These are phyloP conservation scores for Alectoris magna DNA, from an alignment of 2,797 vertebrate species.

Conservation along the genomic window DNA sequence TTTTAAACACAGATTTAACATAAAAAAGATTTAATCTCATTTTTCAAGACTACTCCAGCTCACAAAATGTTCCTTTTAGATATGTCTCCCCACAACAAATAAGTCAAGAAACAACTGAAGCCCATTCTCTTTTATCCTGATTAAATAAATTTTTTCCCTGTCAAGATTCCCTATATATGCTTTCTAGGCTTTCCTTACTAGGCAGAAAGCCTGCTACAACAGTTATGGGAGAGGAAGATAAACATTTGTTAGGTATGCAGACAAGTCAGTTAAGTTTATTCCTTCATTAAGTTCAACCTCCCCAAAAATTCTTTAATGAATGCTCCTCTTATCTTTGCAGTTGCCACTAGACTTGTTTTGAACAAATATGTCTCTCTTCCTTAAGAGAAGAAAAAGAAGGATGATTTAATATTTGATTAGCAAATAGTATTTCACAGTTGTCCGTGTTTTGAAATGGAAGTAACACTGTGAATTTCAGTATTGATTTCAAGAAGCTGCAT, in stretches of 20 bases:
- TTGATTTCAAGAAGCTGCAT: slow-evolving; percentile 13
- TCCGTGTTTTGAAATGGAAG: not conserved
- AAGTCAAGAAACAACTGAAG: not conserved
- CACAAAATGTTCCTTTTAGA: not conserved
- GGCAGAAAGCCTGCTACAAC: not conserved
- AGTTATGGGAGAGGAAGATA: not conserved
- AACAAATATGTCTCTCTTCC: not conserved
- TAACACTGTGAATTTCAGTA: not conserved
- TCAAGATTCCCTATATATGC: not conserved
- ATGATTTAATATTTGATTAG: not conserved
- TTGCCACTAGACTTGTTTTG: slow-evolving; percentile 3
- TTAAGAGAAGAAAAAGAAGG: not conserved
- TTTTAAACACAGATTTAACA: not conserved
- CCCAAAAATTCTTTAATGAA: not conserved
- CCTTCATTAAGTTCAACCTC: not conserved
- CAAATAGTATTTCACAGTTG: not conserved
- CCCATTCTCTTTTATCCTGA: not conserved
- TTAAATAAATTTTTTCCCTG: not conserved
- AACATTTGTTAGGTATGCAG: not conserved
- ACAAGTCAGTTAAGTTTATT: not conserved
- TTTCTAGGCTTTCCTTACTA: not conserved
- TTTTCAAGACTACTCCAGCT: not conserved
- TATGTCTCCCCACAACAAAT: not conserved
- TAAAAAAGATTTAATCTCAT: not conserved
- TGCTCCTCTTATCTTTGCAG: not conserved